These are phyloP conservation scores for Hartigia nigra DNA, from an alignment of 2,888 invertebrate species.

Conservation along the genomic window DNA sequence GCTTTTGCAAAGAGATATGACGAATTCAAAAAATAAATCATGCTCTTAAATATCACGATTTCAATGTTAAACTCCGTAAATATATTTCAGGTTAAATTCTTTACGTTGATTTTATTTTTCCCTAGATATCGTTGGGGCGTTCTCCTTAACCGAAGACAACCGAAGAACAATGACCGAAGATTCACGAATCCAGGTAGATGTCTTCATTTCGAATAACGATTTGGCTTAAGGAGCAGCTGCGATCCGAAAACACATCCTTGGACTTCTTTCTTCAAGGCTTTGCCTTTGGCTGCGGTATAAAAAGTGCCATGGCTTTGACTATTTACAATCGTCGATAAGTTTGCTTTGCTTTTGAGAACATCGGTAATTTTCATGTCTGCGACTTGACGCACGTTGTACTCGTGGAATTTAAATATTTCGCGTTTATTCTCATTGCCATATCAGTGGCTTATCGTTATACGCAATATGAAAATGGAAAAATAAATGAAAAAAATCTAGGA, in stretches of 20 bases:
- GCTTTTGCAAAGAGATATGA: neutral
- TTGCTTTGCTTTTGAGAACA: neutral
- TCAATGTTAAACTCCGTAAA: neutral
- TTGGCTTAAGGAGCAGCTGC: neutral
- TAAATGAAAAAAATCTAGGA: no score
- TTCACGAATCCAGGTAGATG: neutral
- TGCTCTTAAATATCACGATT: neutral
- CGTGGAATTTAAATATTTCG: neutral
- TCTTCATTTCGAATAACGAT: neutral
- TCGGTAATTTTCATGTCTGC: neutral
- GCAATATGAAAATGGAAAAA: no score
- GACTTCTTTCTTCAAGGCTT: conserved; percentile 1
- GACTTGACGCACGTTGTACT: neutral
- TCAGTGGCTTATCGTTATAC: no score
- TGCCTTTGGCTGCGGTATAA: neutral
- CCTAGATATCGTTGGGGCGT: neutral
- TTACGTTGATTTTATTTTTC: neutral
- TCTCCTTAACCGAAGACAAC: neutral
- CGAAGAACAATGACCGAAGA: neutral
- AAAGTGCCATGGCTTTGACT: neutral
- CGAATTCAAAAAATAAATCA: neutral
- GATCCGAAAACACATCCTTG: conserved; percentile 6
- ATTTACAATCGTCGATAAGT: neutral
- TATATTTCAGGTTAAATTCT: neutral
- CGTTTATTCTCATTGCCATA: neutral